A percentile compares a stretch with the other conserved stretches of the same genome.
phyloP scores from a whole-genome alignment of 2,888 invertebrate genomes.

The Cylindroiulus punctatus region DNA sequence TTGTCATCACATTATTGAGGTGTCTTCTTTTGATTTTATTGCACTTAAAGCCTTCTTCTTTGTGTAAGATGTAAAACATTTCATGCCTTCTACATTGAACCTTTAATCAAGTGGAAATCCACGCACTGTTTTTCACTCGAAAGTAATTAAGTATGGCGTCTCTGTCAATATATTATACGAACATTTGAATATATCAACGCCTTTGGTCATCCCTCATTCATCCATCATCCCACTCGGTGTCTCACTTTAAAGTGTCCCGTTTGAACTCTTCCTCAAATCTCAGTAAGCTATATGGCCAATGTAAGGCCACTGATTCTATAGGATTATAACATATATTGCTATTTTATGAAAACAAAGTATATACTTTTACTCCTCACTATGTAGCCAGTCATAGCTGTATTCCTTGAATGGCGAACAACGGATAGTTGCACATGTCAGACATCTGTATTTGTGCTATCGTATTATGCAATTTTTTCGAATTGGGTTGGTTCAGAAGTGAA shows the following conservation, averaged over 20 bases:
- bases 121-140: not conserved
- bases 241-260: not conserved
- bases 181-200: slow-evolving; percentile 43
- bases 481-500: slow-evolving; percentile 14
- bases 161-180: slow-evolving; percentile 42
- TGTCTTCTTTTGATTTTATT: not conserved
- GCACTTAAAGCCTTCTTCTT: not conserved
- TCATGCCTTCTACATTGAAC: slow-evolving; percentile 45
- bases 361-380: not conserved
- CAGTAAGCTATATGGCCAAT: not conserved
- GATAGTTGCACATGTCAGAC: not conserved
- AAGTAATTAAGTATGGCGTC: slow-evolving; percentile 45
- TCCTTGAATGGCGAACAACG: slow-evolving; percentile 17
- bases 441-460: not conserved
- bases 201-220: slow-evolving; percentile 13
- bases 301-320: slow-evolving; percentile 25
- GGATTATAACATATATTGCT: slow-evolving; percentile 1
- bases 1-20: not conserved
- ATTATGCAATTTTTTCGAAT: slow-evolving; percentile 43
- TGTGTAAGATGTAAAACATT: not conserved
- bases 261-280: slow-evolving; percentile 9
- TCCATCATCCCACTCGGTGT: slow-evolving; percentile 1
- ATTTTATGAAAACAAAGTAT: slow-evolving; percentile 29
- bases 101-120: not conserved
- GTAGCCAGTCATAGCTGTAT: slow-evolving; percentile 12